Evolutionary conservation across 2,888 invertebrate genomes (phyloP), one percentile per base, ranked within the genome.

Genomic region (Megamerina dolium): DNA sequence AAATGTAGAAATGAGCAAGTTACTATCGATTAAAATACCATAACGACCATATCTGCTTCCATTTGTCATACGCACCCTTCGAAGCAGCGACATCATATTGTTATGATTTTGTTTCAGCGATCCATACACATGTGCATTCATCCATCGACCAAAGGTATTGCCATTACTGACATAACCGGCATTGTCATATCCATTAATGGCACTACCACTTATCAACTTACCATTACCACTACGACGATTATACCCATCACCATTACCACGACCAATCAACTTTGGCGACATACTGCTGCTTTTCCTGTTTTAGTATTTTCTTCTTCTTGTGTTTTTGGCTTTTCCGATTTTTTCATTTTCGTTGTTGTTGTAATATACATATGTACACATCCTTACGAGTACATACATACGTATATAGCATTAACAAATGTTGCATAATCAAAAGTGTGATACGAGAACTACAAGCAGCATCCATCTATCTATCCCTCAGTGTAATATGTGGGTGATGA

Each of bases 1-100:
- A 5, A 16, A 3, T 13, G 9, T 31, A 5, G 31, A 14, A 13
- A 6, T 12, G 12, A 14, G 17, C 6, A 16, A 18, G 4, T 37
- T 37, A 26, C 37, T 14, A 41, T 26, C 41, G 41, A 41, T 41
- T 41, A 41, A 31, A 32, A 41, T 33, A 34, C 41, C 41, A 34
- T 41, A 41, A 41, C 41, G 27, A 34, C 41, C 16, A 37, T 13
- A 13, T 9, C 14, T 4, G 12, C 29, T 14, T 16, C 8, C 12
- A 32, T 29, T 23, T 23, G 23, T 23, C 23, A 23, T 10, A 8
- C 10, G 6, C 23, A 23, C 23, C 23, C 23, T 10, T 8, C 10
- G 10, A 23, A 23, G n/a, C n/a, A n/a, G n/a, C n/a, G n/a, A n/a
- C n/a, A n/a, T n/a, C n/a, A n/a, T n/a, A n/a, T n/a, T n/a, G n/a